phyloP scores from a whole-genome alignment of 2,888 invertebrate species.

The Anoncus sp. region DNA sequence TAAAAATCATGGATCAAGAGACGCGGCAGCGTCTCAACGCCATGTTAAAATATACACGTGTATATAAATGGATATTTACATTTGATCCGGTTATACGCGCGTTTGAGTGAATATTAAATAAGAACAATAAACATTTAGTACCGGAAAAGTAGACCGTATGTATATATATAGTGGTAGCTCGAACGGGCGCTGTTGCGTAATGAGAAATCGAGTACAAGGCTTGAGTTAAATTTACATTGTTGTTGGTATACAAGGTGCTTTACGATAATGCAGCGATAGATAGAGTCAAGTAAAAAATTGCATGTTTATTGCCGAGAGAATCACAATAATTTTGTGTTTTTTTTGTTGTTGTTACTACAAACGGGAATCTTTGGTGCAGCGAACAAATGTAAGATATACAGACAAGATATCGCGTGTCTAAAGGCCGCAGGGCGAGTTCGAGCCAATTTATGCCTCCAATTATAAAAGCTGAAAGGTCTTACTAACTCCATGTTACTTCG shows the following conservation, averaged over 20 bases:
- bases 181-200: constrained; percentile 48
- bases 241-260: constrained; percentile 25
- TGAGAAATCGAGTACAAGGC: constrained; percentile 62
- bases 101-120: constrained; percentile 45
- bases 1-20: constrained; percentile 22
- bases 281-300: constrained; percentile 36
- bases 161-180: constrained; percentile 13
- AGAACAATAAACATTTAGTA: constrained; percentile 38
- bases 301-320: constrained; percentile 30
- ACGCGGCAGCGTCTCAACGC: no score
- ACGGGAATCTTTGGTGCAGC: neutral
- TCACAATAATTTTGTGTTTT: constrained; percentile 21
- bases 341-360: neutral
- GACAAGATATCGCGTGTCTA: no score
- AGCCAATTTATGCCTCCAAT: no score
- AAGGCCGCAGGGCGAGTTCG: no score
- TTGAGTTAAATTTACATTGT: constrained; percentile 53
- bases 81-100: neutral
- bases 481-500: no score
- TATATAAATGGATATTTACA: neutral
- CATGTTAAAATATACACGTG: no score
- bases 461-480: no score
- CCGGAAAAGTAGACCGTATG: constrained; percentile 34
- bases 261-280: constrained; percentile 17
- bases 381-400: no score